These are phyloP conservation scores for Halisarca cf. caerulea DNA, from an alignment of 37 sponge, comb jelly and placozoan species.

Conservation along the genomic window DNA sequence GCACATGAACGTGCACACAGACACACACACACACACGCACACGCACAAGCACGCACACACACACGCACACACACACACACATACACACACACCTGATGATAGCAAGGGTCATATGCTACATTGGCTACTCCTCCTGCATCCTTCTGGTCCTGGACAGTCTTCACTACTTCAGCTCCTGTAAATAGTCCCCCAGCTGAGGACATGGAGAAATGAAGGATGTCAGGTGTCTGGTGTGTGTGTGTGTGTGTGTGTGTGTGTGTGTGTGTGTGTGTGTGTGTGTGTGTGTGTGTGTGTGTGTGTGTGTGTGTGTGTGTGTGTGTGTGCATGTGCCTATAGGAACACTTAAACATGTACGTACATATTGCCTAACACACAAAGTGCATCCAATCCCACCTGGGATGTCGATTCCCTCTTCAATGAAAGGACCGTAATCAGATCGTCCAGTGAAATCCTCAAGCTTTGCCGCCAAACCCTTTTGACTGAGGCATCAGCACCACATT, in stretches of 20 bases:
- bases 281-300: too few relatives aligned
- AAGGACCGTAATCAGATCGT: slow-evolving; percentile 86
- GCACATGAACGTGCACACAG: too few relatives aligned
- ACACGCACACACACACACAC: not conserved
- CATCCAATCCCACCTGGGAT: slow-evolving; percentile 79
- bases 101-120: slow-evolving; percentile 79
- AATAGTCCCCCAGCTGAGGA: slow-evolving; percentile 68
- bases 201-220: too few relatives aligned
- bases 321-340: not conserved
- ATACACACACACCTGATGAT: slow-evolving; percentile 60
- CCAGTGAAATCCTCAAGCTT: slow-evolving; percentile 62
- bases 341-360: not conserved
- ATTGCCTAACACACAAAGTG: not conserved
- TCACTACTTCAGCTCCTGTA: slow-evolving; percentile 79
- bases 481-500: too few relatives aligned
- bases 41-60: not conserved
- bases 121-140: slow-evolving; percentile 70
- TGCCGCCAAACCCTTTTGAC: too few relatives aligned
- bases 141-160: slow-evolving; percentile 53
- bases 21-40: too few relatives aligned
- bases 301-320: too few relatives aligned
- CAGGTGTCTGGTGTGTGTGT: not conserved
- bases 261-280: too few relatives aligned
- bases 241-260: too few relatives aligned
- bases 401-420: slow-evolving; percentile 53